Percentiles rank a stretch among this genome's conserved stretches.
These are phyloP conservation scores for Himalopsyche anomala DNA, from an alignment of 2,888 invertebrate species.

Conservation along the genomic window DNA sequence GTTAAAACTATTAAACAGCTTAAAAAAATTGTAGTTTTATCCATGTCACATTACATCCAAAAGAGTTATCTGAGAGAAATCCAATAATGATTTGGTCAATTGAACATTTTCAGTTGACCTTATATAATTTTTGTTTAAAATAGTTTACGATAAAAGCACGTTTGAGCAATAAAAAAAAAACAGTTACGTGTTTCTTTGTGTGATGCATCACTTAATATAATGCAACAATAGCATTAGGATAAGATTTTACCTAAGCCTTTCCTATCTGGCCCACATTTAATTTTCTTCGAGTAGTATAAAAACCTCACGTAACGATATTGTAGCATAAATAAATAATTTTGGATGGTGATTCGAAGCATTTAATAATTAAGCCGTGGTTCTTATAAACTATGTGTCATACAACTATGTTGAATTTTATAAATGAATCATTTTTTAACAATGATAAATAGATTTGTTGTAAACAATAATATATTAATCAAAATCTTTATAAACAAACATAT, in stretches of 20 bases:
- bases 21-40: neutral
- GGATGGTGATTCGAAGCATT: no score
- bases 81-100: neutral
- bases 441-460: no score
- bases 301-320: neutral
- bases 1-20: neutral
- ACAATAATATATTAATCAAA: no score
- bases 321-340: neutral
- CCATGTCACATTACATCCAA: neutral
- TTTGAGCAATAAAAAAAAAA: neutral
- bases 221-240: neutral
- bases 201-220: slow-evolving; percentile 6
- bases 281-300: neutral
- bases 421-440: no score
- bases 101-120: neutral
- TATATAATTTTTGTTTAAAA: slow-evolving; percentile 4
- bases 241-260: neutral
- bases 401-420: no score
- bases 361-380: no score
- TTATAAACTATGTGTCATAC: no score
- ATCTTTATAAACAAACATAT: no score
- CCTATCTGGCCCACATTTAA: neutral
- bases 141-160: neutral
- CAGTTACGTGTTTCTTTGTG: neutral
- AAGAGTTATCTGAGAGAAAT: neutral